Conservation (phyloP, 2,888 invertebrate species). For the Pomacea canaliculata region DNA sequence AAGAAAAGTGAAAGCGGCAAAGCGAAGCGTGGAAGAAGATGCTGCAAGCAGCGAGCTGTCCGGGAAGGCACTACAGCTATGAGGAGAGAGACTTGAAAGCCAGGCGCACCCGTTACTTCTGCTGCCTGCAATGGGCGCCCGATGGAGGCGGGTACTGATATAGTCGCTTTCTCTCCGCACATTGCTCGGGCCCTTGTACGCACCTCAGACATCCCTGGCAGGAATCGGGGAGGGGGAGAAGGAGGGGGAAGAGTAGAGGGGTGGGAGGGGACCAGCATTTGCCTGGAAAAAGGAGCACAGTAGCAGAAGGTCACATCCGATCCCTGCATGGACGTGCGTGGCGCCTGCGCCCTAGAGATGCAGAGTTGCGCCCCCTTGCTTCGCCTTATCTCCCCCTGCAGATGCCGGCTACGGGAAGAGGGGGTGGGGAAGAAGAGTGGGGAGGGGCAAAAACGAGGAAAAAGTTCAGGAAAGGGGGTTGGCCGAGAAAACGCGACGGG, state of each 20-base stretch:
- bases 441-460: not conserved
- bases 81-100: too few species aligned
- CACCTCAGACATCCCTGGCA: not conserved
- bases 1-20: not conserved
- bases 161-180: slow-evolving; percentile 3
- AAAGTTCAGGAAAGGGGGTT: too few species aligned
- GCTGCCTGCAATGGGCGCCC: too few species aligned
- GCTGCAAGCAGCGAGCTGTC: not conserved
- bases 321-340: too few species aligned
- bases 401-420: slow-evolving; percentile 2
- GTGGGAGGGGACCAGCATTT: not conserved
- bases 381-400: too few species aligned
- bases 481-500: not conserved
- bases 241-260: not conserved
- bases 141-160: slow-evolving; percentile 13
- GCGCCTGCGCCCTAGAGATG: too few species aligned
- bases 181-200: not conserved
- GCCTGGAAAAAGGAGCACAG: too few species aligned
- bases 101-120: too few species aligned
- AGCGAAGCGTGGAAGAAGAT: not conserved
- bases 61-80: too few species aligned
- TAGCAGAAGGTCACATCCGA: too few species aligned
- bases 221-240: not conserved
- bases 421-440: not conserved
- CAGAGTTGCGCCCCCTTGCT: too few species aligned